Conservation (phyloP, 2,888 invertebrate species). For the Perithous albicinctus region DNA sequence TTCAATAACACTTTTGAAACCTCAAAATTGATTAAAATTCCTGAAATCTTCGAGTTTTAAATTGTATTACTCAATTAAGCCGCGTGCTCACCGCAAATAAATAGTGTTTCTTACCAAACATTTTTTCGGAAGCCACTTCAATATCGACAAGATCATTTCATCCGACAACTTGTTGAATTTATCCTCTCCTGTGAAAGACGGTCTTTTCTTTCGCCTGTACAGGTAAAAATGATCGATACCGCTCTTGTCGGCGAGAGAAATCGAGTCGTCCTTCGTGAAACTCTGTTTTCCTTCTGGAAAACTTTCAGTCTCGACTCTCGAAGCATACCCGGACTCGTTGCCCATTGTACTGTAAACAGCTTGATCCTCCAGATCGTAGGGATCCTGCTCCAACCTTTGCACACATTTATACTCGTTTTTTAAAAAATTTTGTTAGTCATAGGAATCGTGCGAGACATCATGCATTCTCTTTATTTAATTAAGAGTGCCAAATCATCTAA, state of each 20-base stretch:
- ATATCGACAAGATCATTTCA: slow-evolving; percentile 93
- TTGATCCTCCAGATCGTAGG: slow-evolving; percentile 74
- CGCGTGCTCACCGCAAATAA: slow-evolving; percentile 76
- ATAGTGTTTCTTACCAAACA: slow-evolving; percentile 88
- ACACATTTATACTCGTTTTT: slow-evolving; percentile 19
- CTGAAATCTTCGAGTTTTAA: no score
- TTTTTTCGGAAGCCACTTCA: slow-evolving; percentile 93
- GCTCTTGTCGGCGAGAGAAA: slow-evolving; percentile 78
- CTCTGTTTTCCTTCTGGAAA: slow-evolving; percentile 76
- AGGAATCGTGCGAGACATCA: neutral
- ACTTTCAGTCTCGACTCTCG: slow-evolving; percentile 77
- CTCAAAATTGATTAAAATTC: no score
- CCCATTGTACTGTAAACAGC: slow-evolving; percentile 70
- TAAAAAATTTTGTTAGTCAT: neutral
- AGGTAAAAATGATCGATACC: slow-evolving; percentile 78
- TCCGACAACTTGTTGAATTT: slow-evolving; percentile 92
- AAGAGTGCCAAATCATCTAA: no score
- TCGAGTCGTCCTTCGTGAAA: slow-evolving; percentile 73
- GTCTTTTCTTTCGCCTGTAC: slow-evolving; percentile 81
- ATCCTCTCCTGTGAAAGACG: slow-evolving; percentile 86
- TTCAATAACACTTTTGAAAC: no score
- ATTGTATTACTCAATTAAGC: neutral
- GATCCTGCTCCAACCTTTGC: slow-evolving; percentile 74
- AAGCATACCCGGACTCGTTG: slow-evolving; percentile 81
- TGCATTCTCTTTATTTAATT: neutral